phyloP scores from a whole-genome alignment of 2,797 vertebrate genomes.

The Sarcoramphus papa region DNA sequence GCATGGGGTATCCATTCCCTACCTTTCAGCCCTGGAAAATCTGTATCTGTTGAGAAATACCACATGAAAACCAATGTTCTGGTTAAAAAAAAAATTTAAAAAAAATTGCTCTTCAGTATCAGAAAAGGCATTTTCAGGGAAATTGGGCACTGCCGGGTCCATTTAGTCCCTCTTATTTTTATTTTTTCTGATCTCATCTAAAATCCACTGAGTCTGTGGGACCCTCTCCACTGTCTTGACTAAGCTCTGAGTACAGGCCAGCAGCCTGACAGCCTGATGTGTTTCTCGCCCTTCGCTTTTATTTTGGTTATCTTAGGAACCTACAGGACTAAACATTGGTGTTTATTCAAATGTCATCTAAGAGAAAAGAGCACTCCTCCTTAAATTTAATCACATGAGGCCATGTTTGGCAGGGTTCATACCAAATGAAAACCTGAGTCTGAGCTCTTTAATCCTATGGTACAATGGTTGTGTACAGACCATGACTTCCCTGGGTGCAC shows the following conservation, averaged over 20 bases:
- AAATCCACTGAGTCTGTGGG: background rate
- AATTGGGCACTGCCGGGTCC: background rate
- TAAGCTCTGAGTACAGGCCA: background rate
- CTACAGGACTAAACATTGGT: background rate
- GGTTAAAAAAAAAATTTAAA: background rate
- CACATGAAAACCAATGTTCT: background rate
- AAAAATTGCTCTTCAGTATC: background rate
- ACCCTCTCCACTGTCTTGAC: background rate
- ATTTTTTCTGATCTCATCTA: background rate
- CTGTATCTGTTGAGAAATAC: background rate
- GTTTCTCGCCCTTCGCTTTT: background rate
- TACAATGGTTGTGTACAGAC: fast-evolving
- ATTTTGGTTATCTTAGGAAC: background rate
- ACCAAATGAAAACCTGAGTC: background rate
- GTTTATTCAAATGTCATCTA: background rate
- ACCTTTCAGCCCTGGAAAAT: background rate
- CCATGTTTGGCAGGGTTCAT: background rate
- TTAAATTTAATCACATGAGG: background rate
- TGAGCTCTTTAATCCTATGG: background rate
- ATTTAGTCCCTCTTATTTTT: background rate
- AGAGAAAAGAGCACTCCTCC: background rate
- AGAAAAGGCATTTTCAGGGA: background rate
- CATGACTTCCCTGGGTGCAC: background rate
- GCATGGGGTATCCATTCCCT: background rate
- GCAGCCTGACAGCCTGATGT: background rate